Evolutionary conservation across 2,797 vertebrate genomes (phyloP).

Genomic region (Pseudomugil gertrudae): DNA sequence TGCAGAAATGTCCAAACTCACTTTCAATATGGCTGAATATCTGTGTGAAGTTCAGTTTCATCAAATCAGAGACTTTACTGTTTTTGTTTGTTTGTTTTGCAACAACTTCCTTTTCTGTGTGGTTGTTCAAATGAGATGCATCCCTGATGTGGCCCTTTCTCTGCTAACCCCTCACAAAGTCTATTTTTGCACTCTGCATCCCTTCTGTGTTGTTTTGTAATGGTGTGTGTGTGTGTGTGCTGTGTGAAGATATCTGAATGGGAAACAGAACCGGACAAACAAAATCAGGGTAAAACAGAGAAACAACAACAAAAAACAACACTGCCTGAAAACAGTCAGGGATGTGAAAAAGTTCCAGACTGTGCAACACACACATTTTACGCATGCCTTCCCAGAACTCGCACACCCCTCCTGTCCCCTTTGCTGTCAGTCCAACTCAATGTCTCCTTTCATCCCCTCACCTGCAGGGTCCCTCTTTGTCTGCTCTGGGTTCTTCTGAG

Average conservation of each 20-base stretch:
- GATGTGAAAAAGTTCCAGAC: conserved; percentile 23
- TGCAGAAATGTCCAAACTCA: neutral
- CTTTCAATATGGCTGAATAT: neutral
- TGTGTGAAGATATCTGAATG: conserved; percentile 39
- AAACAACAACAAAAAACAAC: conserved; percentile 28
- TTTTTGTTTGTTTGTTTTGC: neutral
- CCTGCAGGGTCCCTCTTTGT: conserved; percentile 54
- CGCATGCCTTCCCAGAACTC: conserved; percentile 58
- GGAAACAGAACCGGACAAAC: conserved; percentile 48
- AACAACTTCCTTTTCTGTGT: neutral
- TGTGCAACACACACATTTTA: conserved; percentile 41
- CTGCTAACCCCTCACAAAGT: conserved; percentile 39
- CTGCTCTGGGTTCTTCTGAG: conserved; percentile 28
- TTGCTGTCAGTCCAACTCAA: conserved; percentile 72
- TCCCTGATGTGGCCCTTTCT: conserved; percentile 30
- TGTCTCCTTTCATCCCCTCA: conserved; percentile 66
- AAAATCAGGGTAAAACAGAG: conserved; percentile 41
- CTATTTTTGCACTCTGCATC: conserved; percentile 21
- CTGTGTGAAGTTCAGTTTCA: neutral
- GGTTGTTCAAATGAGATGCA: conserved; percentile 8
- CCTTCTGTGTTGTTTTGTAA: conserved; percentile 13
- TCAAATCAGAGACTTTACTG: neutral
- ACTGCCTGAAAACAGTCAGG: neutral
- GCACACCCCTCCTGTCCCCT: conserved; percentile 22
- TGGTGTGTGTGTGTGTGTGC: neutral